Conservation (phyloP, 2,797 vertebrate species). For the Buphagus erythrorhynchus region DNA sequence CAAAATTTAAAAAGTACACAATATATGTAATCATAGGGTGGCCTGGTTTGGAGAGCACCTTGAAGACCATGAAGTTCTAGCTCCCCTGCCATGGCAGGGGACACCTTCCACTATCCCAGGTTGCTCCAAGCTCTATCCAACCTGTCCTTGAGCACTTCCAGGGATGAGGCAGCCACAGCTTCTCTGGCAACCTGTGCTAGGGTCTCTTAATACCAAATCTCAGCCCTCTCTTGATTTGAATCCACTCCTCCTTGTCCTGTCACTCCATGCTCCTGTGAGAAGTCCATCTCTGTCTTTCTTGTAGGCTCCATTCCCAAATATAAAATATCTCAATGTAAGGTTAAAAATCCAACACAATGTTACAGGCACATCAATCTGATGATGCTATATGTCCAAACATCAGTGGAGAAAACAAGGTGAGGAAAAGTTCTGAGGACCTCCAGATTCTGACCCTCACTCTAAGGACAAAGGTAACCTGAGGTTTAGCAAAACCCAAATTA, state of each 20-base stretch:
- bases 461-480: neutral
- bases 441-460: neutral
- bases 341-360: neutral
- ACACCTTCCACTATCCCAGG: neutral
- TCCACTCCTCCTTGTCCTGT: neutral
- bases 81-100: neutral
- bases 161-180: neutral
- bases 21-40: neutral
- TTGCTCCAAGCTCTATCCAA: neutral
- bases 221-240: neutral
- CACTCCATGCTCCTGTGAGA: neutral
- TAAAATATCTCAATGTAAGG: neutral
- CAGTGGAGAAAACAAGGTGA: neutral
- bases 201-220: neutral
- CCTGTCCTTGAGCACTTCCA: neutral
- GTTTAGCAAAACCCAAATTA: neutral
- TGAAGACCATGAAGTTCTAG: neutral
- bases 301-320: neutral
- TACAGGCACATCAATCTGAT: neutral
- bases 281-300: neutral
- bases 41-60: neutral
- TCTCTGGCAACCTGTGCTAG: neutral
- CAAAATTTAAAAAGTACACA: neutral
- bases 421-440: neutral
- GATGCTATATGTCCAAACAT: neutral